A percentile compares a stretch with the other conserved stretches of the same genome.
Conservation (phyloP, 1,140 invertebrate genomes). For the Musca vetustissima region DNA sequence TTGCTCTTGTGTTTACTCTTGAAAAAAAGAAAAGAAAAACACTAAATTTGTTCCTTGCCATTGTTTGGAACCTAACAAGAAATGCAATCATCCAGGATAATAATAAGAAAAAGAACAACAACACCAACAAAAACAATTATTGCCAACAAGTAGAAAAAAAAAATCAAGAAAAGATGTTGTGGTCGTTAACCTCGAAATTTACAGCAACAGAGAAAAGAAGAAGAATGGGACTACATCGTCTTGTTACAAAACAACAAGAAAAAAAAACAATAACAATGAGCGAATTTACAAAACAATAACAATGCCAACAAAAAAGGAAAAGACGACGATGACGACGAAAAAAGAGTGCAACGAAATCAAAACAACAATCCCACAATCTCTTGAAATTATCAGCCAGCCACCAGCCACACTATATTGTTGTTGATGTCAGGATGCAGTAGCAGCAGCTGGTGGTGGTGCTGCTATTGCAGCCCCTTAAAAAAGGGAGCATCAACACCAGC, state of each 20-base stretch:
- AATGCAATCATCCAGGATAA: not conserved
- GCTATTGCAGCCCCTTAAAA: not conserved
- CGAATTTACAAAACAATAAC: conserved; percentile 4
- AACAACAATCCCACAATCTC: not conserved
- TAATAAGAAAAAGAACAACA: not conserved
- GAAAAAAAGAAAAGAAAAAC: not conserved
- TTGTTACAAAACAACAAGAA: too few relatives aligned
- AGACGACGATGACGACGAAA: not conserved
- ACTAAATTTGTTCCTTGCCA: not conserved
- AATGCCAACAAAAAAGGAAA: too few relatives aligned
- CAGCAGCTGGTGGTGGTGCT: not conserved
- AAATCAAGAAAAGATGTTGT: not conserved
- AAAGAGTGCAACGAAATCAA: not conserved
- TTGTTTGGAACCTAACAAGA: not conserved
- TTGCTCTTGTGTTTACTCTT: not conserved
- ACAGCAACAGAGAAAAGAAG: not conserved
- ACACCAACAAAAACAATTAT: not conserved
- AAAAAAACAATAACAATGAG: too few relatives aligned
- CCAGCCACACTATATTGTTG: too few relatives aligned
- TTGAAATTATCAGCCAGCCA: not conserved
- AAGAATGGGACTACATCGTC: too few relatives aligned
- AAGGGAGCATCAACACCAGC: conserved; percentile 13
- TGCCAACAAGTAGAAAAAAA: not conserved
- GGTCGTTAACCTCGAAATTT: conserved; percentile 23
- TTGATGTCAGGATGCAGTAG: not conserved